Conservation (phyloP, 2,113 vertebrate genomes). For the Hyperopisus bebe region DNA sequence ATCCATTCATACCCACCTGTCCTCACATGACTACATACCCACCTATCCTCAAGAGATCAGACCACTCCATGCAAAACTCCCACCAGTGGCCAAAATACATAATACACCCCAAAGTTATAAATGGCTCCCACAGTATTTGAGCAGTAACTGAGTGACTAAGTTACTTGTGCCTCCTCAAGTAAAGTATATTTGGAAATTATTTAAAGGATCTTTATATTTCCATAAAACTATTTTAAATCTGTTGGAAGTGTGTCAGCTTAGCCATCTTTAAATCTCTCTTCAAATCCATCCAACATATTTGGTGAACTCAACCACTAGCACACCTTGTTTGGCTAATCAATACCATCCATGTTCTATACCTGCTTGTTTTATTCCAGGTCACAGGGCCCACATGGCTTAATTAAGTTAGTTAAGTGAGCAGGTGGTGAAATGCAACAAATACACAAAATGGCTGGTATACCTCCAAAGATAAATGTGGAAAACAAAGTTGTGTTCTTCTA, state of each 20-base stretch:
- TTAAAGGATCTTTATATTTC: not conserved
- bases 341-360: not conserved
- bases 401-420: not conserved
- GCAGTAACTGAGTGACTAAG: not conserved
- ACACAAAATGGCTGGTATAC: not conserved
- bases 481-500: not conserved
- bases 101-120: too few species aligned
- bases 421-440: not conserved
- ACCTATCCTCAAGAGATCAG: too few species aligned
- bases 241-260: not conserved
- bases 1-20: too few species aligned
- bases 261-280: not conserved
- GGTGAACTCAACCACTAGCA: not conserved
- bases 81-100: too few species aligned
- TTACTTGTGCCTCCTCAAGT: not conserved
- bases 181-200: not conserved
- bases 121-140: not conserved
- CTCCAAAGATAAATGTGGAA: not conserved
- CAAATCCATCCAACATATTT: not conserved
- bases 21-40: too few species aligned
- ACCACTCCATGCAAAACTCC: too few species aligned
- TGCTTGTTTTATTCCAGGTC: not conserved
- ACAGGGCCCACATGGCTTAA: not conserved
- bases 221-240: not conserved
- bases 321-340: not conserved